A percentile compares a stretch with the other conserved stretches of the same genome.
Conservation (phyloP, 2,113 vertebrate species). For the Nematolebias whitei region DNA sequence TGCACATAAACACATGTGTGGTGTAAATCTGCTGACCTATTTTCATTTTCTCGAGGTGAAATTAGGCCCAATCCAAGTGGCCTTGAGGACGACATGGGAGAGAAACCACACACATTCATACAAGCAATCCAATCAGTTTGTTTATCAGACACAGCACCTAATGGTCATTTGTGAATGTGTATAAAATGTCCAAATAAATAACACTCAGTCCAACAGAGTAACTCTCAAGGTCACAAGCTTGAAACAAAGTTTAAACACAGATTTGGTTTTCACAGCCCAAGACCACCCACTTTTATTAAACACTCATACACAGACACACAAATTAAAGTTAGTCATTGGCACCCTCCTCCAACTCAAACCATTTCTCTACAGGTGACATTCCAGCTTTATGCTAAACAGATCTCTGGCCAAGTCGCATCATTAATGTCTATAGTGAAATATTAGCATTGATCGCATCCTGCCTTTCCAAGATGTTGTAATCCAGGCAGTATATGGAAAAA, state of each 20-base stretch:
- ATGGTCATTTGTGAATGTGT: constrained; percentile 81
- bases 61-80: constrained; percentile 52
- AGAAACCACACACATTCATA: constrained; percentile 74
- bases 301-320: constrained; percentile 48
- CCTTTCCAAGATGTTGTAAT: constrained; percentile 46
- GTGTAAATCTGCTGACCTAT: constrained; percentile 40
- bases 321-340: constrained; percentile 59
- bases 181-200: constrained; percentile 80
- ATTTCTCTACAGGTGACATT: constrained; percentile 55
- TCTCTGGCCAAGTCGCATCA: constrained; percentile 22
- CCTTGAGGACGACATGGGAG: constrained; percentile 66
- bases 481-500: constrained; percentile 44
- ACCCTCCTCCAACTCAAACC: constrained; percentile 33
- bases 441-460: constrained; percentile 20
- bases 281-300: constrained; percentile 81
- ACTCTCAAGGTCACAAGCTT: constrained; percentile 76
- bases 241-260: constrained; percentile 76
- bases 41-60: constrained; percentile 70
- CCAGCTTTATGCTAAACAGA: constrained; percentile 40
- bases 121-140: constrained; percentile 82
- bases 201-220: constrained; percentile 65
- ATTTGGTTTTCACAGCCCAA: constrained; percentile 66
- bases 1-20: constrained; percentile 22
- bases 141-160: constrained; percentile 83
- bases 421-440: constrained; percentile 43